Percentiles rank a stretch among this genome's conserved stretches.
Conservation (phyloP, 2,888 invertebrate species). For the Tetragonula carbonaria region DNA sequence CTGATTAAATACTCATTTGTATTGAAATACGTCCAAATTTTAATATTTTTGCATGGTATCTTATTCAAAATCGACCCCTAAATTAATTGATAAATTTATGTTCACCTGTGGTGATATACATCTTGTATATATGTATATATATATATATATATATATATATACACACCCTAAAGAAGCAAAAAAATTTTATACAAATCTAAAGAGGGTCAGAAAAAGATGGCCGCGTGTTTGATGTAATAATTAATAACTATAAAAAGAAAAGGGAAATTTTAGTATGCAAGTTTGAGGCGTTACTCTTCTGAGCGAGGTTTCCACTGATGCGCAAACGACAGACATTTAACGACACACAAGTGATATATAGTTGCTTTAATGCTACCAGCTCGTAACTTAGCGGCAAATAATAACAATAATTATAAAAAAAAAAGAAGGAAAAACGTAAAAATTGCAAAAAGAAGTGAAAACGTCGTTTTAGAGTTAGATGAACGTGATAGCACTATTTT, state of each 20-base stretch:
- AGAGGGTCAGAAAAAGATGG: slow-evolving; percentile 41
- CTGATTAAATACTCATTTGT: neutral
- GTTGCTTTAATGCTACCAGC: slow-evolving; percentile 66
- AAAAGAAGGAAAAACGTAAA: slow-evolving; percentile 29
- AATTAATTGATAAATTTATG: neutral
- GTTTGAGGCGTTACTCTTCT: slow-evolving; percentile 65
- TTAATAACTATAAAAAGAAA: slow-evolving; percentile 17
- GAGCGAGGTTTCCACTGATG: slow-evolving; percentile 61
- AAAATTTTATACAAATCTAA: slow-evolving; percentile 66
- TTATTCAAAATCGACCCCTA: neutral
- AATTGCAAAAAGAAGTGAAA: slow-evolving; percentile 41
- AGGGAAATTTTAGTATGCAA: slow-evolving; percentile 59
- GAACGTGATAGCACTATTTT: slow-evolving; percentile 71
- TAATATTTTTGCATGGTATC: neutral
- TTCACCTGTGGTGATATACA: neutral
- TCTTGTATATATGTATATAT: slow-evolving; percentile 17
- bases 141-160: too few relatives aligned
- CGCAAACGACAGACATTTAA: slow-evolving; percentile 57
- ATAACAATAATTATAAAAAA: slow-evolving; percentile 22
- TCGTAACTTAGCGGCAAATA: slow-evolving; percentile 60
- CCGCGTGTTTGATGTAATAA: slow-evolving; percentile 62
- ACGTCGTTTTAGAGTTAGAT: slow-evolving; percentile 61
- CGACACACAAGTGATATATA: slow-evolving; percentile 52
- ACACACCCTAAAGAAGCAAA: slow-evolving; percentile 55
- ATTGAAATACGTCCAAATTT: neutral